Conservation (phyloP, 2,113 vertebrate species). For the Meriones unguiculatus region DNA sequence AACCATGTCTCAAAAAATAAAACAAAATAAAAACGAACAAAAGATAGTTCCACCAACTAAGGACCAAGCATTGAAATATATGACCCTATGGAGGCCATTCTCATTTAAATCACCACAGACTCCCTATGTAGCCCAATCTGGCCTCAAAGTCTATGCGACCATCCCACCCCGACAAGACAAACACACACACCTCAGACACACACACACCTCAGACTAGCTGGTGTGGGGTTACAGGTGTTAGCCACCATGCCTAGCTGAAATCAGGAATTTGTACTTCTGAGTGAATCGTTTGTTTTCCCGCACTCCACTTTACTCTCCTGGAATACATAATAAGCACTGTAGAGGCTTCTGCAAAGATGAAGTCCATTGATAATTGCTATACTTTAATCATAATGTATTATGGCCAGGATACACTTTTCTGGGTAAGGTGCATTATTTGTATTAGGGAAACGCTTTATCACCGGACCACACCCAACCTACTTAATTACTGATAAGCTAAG, state of each 20-base stretch:
- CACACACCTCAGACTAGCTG: background rate
- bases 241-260: background rate
- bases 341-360: background rate
- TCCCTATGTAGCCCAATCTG: background rate
- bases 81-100: too few species aligned
- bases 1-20: too few species aligned
- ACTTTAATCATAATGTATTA: background rate
- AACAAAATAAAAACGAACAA: too few species aligned
- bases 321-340: background rate
- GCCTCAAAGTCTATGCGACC: background rate
- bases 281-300: constrained; percentile 4
- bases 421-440: too few species aligned
- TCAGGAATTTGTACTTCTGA: background rate
- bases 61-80: background rate
- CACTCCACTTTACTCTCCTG: background rate
- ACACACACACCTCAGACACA: background rate
- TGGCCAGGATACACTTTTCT: background rate
- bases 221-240: too few species aligned
- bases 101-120: background rate
- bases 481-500: background rate
- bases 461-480: background rate
- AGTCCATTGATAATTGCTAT: background rate
- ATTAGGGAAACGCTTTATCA: background rate
- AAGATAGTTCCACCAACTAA: background rate
- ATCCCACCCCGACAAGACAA: background rate